These are phyloP conservation scores for Tethya wilhelma DNA, from an alignment of 37 sponge, comb jelly and placozoan genomes.

Conservation along the genomic window DNA sequence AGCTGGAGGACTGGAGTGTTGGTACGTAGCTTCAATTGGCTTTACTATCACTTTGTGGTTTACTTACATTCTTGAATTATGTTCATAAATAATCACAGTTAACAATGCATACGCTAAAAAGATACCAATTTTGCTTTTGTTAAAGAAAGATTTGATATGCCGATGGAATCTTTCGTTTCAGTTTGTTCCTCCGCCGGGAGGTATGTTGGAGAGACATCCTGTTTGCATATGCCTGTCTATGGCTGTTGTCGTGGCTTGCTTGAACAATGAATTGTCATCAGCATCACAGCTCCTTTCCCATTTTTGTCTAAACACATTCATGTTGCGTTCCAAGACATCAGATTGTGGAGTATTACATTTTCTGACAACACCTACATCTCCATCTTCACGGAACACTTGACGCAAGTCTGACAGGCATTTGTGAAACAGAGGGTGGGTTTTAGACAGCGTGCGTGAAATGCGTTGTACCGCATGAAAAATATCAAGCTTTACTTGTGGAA, in stretches of 20 bases:
- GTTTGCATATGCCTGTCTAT: slow-evolving; percentile 15
- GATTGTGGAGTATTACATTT: neutral
- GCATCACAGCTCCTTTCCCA: neutral
- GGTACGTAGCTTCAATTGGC: neutral
- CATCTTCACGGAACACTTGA: neutral
- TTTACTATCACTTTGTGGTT: neutral
- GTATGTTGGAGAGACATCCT: slow-evolving; percentile 39
- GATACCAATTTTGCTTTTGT: slow-evolving; percentile 33
- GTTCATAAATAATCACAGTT: slow-evolving; percentile 15
- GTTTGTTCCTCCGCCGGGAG: slow-evolving; percentile 22
- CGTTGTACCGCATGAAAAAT: neutral
- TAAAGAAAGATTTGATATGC: too few species aligned
- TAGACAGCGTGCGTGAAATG: neutral
- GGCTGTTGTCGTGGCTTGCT: neutral
- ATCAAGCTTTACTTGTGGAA: neutral
- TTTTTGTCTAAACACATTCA: neutral
- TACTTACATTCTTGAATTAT: neutral
- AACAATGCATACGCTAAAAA: slow-evolving; percentile 34
- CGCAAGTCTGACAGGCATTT: neutral
- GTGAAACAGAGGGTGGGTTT: neutral
- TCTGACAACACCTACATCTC: neutral
- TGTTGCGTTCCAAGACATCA: neutral
- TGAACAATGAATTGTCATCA: neutral
- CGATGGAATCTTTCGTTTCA: slow-evolving; percentile 10
- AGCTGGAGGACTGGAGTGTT: neutral